Percentiles rank a stretch among this genome's conserved stretches.
Conservation (phyloP, 2,888 invertebrate species). For the Mythimna impura region DNA sequence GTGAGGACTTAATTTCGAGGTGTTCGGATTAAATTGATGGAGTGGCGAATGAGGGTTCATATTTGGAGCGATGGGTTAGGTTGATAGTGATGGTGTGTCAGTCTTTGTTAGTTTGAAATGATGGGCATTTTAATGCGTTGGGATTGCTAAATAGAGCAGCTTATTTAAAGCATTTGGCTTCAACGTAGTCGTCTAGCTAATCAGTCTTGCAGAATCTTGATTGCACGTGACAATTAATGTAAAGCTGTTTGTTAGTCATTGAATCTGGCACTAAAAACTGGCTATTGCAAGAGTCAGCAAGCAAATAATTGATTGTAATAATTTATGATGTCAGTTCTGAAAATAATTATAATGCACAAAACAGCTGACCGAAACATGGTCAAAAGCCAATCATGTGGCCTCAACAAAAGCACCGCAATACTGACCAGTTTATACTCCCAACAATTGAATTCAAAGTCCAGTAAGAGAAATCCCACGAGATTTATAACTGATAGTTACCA, state of each 20-base stretch:
- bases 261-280: background rate
- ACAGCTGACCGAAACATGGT: conserved; percentile 24
- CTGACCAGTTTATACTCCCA: conserved; percentile 41
- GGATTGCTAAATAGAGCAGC: background rate
- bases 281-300: background rate
- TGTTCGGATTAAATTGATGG: conserved; percentile 57
- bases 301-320: background rate
- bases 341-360: conserved; percentile 7
- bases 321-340: background rate
- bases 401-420: conserved; percentile 25
- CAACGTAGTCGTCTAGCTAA: background rate
- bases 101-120: conserved; percentile 11
- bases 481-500: conserved; percentile 53
- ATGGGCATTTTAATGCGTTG: conserved; percentile 15
- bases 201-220: background rate
- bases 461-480: conserved; percentile 57
- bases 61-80: conserved; percentile 40
- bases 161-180: background rate
- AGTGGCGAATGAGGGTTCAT: conserved; percentile 29
- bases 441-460: conserved; percentile 62
- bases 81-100: conserved; percentile 32
- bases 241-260: background rate
- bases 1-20: conserved; percentile 54
- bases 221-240: too few relatives aligned
- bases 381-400: conserved; percentile 44